Percentiles rank a stretch among this genome's conserved stretches.
Evolutionary conservation across 2,888 invertebrate species (phyloP).

Genomic region (Drosophila tripunctata): DNA sequence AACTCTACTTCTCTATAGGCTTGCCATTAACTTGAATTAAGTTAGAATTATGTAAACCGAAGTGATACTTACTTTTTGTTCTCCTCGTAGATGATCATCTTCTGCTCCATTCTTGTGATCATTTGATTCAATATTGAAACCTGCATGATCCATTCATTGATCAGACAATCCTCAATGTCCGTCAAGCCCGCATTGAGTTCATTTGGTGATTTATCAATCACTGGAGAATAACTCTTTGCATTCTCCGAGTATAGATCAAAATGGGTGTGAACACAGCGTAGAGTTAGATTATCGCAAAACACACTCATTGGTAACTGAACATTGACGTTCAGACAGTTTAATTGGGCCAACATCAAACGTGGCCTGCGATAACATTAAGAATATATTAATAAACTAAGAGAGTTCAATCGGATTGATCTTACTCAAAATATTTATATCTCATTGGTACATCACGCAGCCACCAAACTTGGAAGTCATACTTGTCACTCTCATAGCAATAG

Average conservation of each 20-base stretch:
- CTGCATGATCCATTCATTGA: constrained; percentile 71
- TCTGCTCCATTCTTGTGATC: constrained; percentile 49
- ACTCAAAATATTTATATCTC: constrained; percentile 67
- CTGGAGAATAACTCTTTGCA: constrained; percentile 55
- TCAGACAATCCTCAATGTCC: constrained; percentile 64
- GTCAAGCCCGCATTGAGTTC: constrained; percentile 49
- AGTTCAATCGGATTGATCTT: constrained; percentile 14
- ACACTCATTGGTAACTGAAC: constrained; percentile 73
- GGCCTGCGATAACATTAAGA: constrained; percentile 38
- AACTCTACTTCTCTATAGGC: not conserved
- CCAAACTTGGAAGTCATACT: constrained; percentile 78
- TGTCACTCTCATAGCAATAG: constrained; percentile 59
- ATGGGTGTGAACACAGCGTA: constrained; percentile 74
- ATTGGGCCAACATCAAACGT: constrained; percentile 58
- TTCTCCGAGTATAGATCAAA: constrained; percentile 78
- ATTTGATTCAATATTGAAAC: constrained; percentile 59
- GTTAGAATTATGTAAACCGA: not conserved
- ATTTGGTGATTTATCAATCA: not conserved
- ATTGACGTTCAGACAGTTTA: constrained; percentile 50
- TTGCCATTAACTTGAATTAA: not conserved
- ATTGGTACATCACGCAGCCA: constrained; percentile 75
- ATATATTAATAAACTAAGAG: not conserved
- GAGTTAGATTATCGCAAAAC: constrained; percentile 67
- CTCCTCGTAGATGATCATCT: constrained; percentile 55
- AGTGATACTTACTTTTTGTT: constrained; percentile 25